Base-by-base conservation (phyloP, 2,888 invertebrate species). In the Trimorus sp. region DNA sequence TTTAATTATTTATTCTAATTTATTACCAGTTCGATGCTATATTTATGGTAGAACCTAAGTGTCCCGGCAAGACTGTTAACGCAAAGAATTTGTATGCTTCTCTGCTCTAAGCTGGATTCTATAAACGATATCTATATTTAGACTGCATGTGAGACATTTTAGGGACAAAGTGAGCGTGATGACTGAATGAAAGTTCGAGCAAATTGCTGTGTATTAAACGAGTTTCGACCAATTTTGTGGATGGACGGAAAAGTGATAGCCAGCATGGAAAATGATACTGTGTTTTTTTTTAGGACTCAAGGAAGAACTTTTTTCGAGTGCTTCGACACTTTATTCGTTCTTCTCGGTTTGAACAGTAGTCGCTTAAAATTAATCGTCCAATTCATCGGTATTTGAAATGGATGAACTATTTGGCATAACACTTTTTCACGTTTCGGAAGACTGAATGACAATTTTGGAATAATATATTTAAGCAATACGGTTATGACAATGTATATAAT, bases 1-100 rank as follows among this genome's bases (percentile, higher is more conserved):
- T 56, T 79, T 74, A 74, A 66, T 58, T 56, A 79, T 79, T 79
- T 74, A 74, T 74, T 74, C n/a, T 78, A 70, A 70, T 59, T 78
- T 65, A 70, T 78, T 78, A 45, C n/a, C n/a, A 45, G 11, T 45
- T 45, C 9, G n/a, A 45, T 45, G n/a, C 6, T 45, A 45, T 45
- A 45, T 26, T 26, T 26, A 26, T 26, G 26, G 26, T 26, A 26
- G 26, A 26, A 26, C 26, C 26, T 26, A 26, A 26, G 26, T 26
- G 26, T 26, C 26, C 26, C 26, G 26, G 26, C 26, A 26, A 26
- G 26, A 26, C 26, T 26, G 26, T 26, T 4, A 45, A 45, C 9
- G n/a, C 11, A 45, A 45, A 45, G n/a, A 45, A n/a, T 45, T 45
- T 45, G n/a, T 45, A 26, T 26, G 26, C 26, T 26, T 26, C 45